Conservation (phyloP, 2,888 invertebrate species). For the Erebia epiphron region DNA sequence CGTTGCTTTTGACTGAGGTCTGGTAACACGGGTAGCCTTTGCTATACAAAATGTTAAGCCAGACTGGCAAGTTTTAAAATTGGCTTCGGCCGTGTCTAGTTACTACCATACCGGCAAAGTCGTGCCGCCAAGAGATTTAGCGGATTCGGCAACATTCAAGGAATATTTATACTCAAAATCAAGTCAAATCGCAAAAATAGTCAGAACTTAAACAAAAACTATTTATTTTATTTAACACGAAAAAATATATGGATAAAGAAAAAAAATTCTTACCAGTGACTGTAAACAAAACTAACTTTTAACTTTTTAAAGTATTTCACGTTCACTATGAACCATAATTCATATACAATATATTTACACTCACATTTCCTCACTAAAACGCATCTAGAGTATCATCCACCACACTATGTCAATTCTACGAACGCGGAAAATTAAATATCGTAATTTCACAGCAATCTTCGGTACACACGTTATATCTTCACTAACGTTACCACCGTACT, state of each 20-base stretch:
- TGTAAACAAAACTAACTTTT: conserved; percentile 7
- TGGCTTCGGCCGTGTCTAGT: too few species aligned
- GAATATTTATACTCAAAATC: neutral
- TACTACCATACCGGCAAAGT: too few species aligned
- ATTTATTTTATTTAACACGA: neutral
- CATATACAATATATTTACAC: neutral
- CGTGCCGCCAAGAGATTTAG: neutral
- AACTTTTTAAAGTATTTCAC: neutral
- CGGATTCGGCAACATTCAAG: neutral
- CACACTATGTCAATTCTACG: conserved; percentile 13
- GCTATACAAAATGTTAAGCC: too few species aligned
- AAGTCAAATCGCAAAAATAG: neutral
- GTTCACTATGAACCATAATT: neutral
- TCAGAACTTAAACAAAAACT: neutral
- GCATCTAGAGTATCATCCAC: conserved; percentile 8
- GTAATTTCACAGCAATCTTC: conserved; percentile 48
- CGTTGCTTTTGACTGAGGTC: neutral
- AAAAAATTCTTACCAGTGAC: conserved; percentile 25
- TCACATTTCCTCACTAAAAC: conserved; percentile 8
- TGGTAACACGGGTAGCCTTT: neutral
- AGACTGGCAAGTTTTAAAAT: too few species aligned
- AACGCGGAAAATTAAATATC: conserved; percentile 31
- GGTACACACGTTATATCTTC: conserved; percentile 53
- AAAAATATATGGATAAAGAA: neutral
- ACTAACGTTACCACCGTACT: conserved; percentile 65